phyloP scores from a whole-genome alignment of 2,888 invertebrate species.

The Tetanocera ferruginea region DNA sequence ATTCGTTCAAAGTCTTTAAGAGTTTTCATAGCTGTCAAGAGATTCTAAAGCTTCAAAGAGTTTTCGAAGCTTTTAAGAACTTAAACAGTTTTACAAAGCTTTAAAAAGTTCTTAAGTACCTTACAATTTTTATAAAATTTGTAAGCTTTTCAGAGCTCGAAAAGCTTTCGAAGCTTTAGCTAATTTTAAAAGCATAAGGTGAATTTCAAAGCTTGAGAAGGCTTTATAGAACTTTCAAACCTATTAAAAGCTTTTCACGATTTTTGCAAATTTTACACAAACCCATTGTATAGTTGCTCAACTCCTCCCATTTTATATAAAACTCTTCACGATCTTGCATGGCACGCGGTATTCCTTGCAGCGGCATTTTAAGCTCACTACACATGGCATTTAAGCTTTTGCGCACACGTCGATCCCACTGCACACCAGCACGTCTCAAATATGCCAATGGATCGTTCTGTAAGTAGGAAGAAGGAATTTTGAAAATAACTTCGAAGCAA shows the following conservation, averaged over 20 bases:
- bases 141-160: too few species aligned
- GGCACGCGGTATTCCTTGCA: slow-evolving; percentile 80
- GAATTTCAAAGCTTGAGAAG: not conserved
- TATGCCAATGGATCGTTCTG: slow-evolving; percentile 79
- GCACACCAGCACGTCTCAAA: slow-evolving; percentile 85
- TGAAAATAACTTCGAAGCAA: not conserved
- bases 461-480: slow-evolving; percentile 9
- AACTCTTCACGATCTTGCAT: slow-evolving; percentile 87
- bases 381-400: slow-evolving; percentile 97
- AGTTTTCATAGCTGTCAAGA: too few species aligned
- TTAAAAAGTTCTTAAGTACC: too few species aligned
- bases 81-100: too few species aligned
- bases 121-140: too few species aligned
- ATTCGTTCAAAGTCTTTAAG: too few species aligned
- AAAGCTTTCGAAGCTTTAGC: too few species aligned
- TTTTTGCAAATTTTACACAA: slow-evolving; percentile 47
- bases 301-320: slow-evolving; percentile 89
- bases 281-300: slow-evolving; percentile 92
- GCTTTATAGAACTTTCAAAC: not conserved
- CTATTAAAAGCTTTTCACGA: not conserved
- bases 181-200: too few species aligned
- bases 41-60: too few species aligned
- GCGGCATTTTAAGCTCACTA: slow-evolving; percentile 86
- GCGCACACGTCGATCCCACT: slow-evolving; percentile 94
- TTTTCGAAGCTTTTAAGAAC: too few species aligned